A percentile compares a stretch with the other conserved stretches of the same genome.
Evolutionary conservation across 2,888 invertebrate genomes (phyloP).

Genomic region (Hydrotaea cyrtoneurina): DNA sequence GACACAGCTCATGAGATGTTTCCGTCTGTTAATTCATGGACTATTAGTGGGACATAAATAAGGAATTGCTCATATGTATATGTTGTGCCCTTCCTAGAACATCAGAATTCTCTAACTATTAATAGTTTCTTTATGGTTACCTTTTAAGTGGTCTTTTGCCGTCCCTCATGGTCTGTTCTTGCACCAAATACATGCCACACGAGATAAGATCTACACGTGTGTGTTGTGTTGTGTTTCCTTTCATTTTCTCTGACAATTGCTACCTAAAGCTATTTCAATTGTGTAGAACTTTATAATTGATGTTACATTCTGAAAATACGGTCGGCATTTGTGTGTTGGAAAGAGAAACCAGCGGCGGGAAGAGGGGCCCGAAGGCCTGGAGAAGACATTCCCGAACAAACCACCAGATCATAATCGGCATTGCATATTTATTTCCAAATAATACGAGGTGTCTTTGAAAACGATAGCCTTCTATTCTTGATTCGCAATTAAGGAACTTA

Average conservation of each 20-base stretch:
- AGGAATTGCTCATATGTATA: background rate
- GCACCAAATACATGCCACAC: background rate
- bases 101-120: background rate
- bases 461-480: too few relatives aligned
- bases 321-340: too few relatives aligned
- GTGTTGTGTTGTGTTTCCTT: background rate
- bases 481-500: too few relatives aligned
- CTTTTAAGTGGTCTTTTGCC: conserved; percentile 4
- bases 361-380: too few relatives aligned
- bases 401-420: too few relatives aligned
- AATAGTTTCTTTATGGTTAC: conserved; percentile 21
- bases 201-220: background rate
- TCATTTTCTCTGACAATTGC: conserved; percentile 14
- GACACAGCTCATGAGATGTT: too few relatives aligned
- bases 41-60: too few relatives aligned
- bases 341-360: too few relatives aligned
- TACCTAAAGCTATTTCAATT: conserved; percentile 8
- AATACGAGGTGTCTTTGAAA: too few relatives aligned
- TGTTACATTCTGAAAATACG: conserved; percentile 1
- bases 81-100: background rate
- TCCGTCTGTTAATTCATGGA: too few relatives aligned
- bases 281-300: conserved; percentile 28
- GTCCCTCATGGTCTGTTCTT: background rate
- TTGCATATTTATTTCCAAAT: too few relatives aligned
- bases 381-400: too few relatives aligned